Conservation (phyloP, 2,888 invertebrate species). For the Homarus gammarus region DNA sequence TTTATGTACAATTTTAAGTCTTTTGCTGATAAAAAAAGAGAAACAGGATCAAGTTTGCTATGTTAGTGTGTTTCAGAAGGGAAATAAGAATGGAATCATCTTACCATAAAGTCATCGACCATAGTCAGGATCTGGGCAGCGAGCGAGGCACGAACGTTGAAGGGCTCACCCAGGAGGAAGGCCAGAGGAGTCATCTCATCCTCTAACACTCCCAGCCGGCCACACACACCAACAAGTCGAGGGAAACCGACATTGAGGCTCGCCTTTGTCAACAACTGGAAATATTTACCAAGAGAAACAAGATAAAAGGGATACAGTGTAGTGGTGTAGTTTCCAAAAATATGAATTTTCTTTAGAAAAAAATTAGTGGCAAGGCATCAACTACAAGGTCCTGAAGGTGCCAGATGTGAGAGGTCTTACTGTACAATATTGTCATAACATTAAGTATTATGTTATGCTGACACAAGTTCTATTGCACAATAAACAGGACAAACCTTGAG, state of each 20-base stretch:
- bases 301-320: not conserved
- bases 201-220: constrained; percentile 55
- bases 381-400: too few relatives aligned
- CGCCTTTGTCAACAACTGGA: constrained; percentile 61
- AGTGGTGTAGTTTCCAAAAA: not conserved
- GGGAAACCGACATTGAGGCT: constrained; percentile 65
- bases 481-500: constrained; percentile 66
- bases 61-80: not conserved
- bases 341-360: too few relatives aligned
- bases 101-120: constrained; percentile 73
- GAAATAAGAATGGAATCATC: not conserved
- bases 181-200: constrained; percentile 66
- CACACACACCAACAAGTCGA: constrained; percentile 68
- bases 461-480: too few relatives aligned
- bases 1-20: not conserved
- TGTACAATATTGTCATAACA: too few relatives aligned
- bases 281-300: not conserved
- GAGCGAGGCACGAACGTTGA: constrained; percentile 67
- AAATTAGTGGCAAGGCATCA: too few relatives aligned
- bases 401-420: too few relatives aligned
- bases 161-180: constrained; percentile 60
- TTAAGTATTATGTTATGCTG: too few relatives aligned
- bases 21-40: too few relatives aligned
- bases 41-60: not conserved
- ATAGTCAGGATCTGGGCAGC: constrained; percentile 73